Conservation (phyloP, 2,888 invertebrate genomes). For the Neoaliturus tenellus region DNA sequence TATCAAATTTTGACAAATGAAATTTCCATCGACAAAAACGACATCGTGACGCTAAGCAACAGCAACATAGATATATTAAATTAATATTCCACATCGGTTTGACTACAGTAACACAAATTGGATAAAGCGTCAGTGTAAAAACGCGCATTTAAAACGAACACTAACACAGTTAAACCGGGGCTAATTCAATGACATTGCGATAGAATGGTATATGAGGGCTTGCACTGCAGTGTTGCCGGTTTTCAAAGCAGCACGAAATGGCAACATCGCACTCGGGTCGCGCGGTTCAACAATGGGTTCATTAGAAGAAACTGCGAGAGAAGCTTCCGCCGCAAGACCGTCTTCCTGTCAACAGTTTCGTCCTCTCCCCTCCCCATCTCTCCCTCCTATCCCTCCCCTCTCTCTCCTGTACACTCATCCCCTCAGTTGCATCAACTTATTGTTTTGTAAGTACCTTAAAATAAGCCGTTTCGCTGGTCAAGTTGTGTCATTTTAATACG, state of each 20-base stretch:
- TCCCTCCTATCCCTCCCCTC: constrained; percentile 42
- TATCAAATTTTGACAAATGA: no score
- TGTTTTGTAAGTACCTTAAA: not conserved
- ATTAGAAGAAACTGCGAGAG: constrained; percentile 53
- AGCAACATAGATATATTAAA: constrained; percentile 16
- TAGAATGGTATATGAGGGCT: constrained; percentile 39
- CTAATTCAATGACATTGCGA: constrained; percentile 47
- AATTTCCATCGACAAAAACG: not conserved
- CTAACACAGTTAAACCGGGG: constrained; percentile 34
- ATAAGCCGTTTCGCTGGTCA: not conserved
- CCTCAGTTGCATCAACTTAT: not conserved
- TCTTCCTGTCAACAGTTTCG: constrained; percentile 48
- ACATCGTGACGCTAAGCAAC: not conserved
- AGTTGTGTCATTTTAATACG: no score
- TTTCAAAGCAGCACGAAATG: constrained; percentile 36
- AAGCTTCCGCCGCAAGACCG: constrained; percentile 38
- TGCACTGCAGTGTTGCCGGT: constrained; percentile 22
- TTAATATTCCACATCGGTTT: constrained; percentile 28
- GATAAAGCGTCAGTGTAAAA: constrained; percentile 44
- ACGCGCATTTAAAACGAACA: constrained; percentile 46
- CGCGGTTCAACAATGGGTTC: constrained; percentile 51
- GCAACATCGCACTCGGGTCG: constrained; percentile 48
- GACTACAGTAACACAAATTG: constrained; percentile 35
- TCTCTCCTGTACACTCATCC: constrained; percentile 22
- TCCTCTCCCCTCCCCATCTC: constrained; percentile 42